Conservation (phyloP, 2,888 invertebrate genomes). For the Drosophila setosimentum region DNA sequence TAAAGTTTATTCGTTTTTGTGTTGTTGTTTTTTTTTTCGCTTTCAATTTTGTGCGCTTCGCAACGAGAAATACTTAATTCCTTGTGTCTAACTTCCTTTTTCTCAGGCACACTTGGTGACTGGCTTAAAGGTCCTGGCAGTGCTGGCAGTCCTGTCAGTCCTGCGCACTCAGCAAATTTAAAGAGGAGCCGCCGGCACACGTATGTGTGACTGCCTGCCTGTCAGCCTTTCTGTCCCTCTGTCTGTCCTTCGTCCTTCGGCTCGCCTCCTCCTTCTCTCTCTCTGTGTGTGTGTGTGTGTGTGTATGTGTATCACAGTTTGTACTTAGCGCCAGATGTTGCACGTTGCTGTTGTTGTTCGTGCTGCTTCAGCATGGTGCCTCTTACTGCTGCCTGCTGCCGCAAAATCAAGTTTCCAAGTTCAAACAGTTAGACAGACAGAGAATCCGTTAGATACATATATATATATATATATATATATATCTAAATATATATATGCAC, state of each 20-base stretch:
- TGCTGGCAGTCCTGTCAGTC: constrained; percentile 43
- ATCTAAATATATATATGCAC: neutral
- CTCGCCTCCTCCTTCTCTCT: constrained; percentile 29
- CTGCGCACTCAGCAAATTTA: constrained; percentile 72
- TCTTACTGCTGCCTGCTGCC: constrained; percentile 48
- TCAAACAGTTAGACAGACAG: constrained; percentile 69
- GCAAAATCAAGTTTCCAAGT: constrained; percentile 79
- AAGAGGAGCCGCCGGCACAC: constrained; percentile 70
- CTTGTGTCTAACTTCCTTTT: constrained; percentile 67
- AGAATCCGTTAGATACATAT: constrained; percentile 13
- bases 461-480: neutral
- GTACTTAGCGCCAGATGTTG: constrained; percentile 80
- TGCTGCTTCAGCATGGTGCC: constrained; percentile 37
- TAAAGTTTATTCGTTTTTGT: constrained; percentile 40
- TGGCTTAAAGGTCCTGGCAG: constrained; percentile 51
- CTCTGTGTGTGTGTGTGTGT: constrained; percentile 21
- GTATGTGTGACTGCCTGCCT: constrained; percentile 24
- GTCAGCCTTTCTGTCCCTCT: constrained; percentile 14
- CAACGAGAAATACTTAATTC: constrained; percentile 59
- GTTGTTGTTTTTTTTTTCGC: constrained; percentile 17
- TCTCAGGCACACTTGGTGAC: constrained; percentile 57
- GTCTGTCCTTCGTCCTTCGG: constrained; percentile 18
- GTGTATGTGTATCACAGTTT: constrained; percentile 76
- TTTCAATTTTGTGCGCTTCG: constrained; percentile 51
- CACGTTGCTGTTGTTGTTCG: constrained; percentile 44